Conservation (phyloP, 2,113 vertebrate genomes). For the Globicephala melas region DNA sequence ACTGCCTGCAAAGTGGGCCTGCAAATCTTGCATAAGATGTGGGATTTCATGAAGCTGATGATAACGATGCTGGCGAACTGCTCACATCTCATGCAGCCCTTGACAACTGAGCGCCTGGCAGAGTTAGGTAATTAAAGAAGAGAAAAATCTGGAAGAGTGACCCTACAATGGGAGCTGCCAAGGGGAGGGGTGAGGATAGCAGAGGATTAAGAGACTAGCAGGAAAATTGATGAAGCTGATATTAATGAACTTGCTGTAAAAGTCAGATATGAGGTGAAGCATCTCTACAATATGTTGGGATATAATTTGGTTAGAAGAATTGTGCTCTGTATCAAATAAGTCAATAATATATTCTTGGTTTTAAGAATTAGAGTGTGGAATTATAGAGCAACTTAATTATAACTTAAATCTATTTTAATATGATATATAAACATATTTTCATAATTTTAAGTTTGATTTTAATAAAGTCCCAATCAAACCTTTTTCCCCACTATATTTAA, state of each 20-base stretch:
- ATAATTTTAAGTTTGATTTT: conserved; percentile 48
- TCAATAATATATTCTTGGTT: neutral
- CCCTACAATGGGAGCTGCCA: neutral
- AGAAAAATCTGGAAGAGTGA: neutral
- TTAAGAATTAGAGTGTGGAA: neutral
- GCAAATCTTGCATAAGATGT: neutral
- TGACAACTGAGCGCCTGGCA: neutral
- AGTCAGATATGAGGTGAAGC: neutral
- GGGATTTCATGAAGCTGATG: neutral
- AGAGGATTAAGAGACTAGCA: neutral
- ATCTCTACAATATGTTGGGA: neutral
- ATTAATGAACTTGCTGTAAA: neutral
- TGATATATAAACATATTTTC: conserved; percentile 17
- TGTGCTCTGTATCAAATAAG: neutral
- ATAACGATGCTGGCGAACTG: neutral
- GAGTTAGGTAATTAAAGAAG: neutral
- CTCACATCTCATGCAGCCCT: neutral
- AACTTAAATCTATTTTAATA: conserved; percentile 15
- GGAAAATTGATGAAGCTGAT: neutral
- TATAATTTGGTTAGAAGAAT: neutral
- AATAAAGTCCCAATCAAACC: conserved; percentile 30
- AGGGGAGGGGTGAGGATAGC: neutral
- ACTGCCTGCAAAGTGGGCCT: neutral
- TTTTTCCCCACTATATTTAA: neutral
- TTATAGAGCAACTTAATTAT: conserved; percentile 34